Base-by-base conservation (phyloP, 1,140 invertebrate species). In the Pygmarrhopalites habei region DNA sequence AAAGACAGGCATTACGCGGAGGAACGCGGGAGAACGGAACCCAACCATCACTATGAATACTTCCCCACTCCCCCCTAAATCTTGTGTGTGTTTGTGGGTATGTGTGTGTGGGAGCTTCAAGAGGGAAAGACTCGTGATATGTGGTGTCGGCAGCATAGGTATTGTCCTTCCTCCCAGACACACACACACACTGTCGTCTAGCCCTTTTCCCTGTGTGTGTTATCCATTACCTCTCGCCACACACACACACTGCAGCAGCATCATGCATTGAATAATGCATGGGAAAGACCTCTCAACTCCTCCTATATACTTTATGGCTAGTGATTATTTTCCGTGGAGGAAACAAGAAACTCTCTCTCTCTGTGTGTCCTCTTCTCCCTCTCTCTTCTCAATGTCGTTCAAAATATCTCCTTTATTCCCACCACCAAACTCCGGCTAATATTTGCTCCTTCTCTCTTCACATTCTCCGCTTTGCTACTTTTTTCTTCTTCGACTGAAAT, bases 1-100 rank as follows among this genome's bases (percentile, higher is more conserved):
- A 66, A 66, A 66, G 64, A 58, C 52, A 30, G 32, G 29, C 59
- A 58, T 62, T 65, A 64, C 44, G 49, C 19, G 32, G 51, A 53
- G 60, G 51, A 55, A 55, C 10, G 17, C 29, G 44, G 44, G 19
- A 25, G 44, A 47, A 47, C 23, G 44, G 23, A 47, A 47, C 15
- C 32, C 32, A 7, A 35, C 32, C 15, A 7, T 35, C 32, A 7
- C 32, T 15, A 41, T n/a, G 10, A 41, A n/a, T n/a, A n/a, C 44
- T 19, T 25, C n/a, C 17, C n/a, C 44, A 10, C 23, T 47, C 17
- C 23, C 23, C n/a, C n/a, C 44, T 47, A n/a, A n/a, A n/a, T 47
- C 44, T 19, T n/a, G 5, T 47, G 7, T 5, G 44, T 47, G 4
- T 47, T 47, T 47, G n/a, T n/a, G n/a, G 17, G 4, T n/a, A 47